phyloP scores from a whole-genome alignment of 2,888 invertebrate genomes.

The Eupithecia subfuscata region DNA sequence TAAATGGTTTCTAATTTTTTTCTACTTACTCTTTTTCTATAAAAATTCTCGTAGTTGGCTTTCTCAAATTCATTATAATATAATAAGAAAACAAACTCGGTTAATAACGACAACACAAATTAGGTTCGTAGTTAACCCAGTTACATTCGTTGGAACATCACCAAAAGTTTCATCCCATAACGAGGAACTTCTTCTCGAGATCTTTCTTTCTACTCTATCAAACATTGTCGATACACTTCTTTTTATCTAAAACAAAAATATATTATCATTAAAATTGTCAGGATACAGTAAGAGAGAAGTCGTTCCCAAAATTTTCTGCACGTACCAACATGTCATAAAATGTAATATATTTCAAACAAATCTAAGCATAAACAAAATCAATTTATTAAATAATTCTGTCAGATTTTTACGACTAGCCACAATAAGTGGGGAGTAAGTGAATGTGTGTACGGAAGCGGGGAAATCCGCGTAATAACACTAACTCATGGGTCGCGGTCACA shows the following conservation, averaged over 20 bases:
- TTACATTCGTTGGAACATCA: too few relatives aligned
- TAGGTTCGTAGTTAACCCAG: too few relatives aligned
- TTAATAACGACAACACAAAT: too few relatives aligned
- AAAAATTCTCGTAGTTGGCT: too few relatives aligned
- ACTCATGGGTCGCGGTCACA: slow-evolving; percentile 61
- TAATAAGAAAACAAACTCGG: too few relatives aligned
- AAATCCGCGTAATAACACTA: slow-evolving; percentile 82
- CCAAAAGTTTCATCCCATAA: too few relatives aligned
- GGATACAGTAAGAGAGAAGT: not conserved
- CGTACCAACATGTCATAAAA: not conserved
- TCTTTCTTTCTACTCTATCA: too few relatives aligned
- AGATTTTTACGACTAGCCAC: slow-evolving; percentile 76
- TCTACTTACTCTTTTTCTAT: not conserved
- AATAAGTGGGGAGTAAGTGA: slow-evolving; percentile 81
- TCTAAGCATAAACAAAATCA: slow-evolving; percentile 62
- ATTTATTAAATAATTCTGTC: slow-evolving; percentile 74
- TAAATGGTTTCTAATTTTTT: not conserved
- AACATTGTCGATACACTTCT: not conserved
- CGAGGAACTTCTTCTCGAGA: too few relatives aligned
- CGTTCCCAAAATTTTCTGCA: not conserved
- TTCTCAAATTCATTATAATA: too few relatives aligned
- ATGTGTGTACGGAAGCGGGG: slow-evolving; percentile 79
- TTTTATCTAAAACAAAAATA: not conserved
- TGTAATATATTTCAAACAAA: slow-evolving; percentile 21
- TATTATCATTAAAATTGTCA: not conserved